Evolutionary conservation across 2,888 invertebrate species (phyloP), one percentile per base, ranked within the genome.

Genomic region (Troglohyphantes excavatus): DNA sequence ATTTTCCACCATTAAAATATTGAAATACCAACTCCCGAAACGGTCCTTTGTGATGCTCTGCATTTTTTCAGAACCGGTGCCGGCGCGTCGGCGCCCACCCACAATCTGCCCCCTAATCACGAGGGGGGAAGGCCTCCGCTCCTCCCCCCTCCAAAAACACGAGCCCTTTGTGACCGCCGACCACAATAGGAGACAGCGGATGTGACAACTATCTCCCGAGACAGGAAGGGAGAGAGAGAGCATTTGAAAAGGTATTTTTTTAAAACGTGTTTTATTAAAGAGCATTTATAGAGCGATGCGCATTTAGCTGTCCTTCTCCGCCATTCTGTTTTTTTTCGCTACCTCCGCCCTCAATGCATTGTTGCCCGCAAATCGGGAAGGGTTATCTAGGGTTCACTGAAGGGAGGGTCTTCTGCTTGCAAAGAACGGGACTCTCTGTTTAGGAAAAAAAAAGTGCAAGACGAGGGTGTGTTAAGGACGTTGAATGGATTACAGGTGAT

Each of bases 71-170:
- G 39, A 67, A 68, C 33, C 70, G 82, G 88, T 89, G 88, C 88
- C 87, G 73, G 29, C 61, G 75, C 67, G 82, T 29, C 82, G 85
- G 46, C 78, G 85, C 75, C 88, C 88, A 89, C 88, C 88, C 88
- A 89, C 88, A 89, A 89, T 89, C 88, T 89, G 75, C 82, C 88
- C 88, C 88, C 82, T 89, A 89, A 89, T 89, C 88, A 82, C 27
- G 21, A 59, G 46, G 79, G 73, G 72, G 76, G 67, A 19, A 26
- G 59, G 46, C n/a, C 23, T 17, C 29, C 33, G 19, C n/a, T 11
- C 6, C 39, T 13, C 39, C 39, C 3, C 3, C 39, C 39, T 13
- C 39, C 39, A 76, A 76, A 89, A 82, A 82, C 76, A 82, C 23
- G 82, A 29, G 59, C 26, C 88, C 76, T 82, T 89, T 82, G 81